Conservation (phyloP, 37 sponge, comb jelly and placozoan genomes). For the Mnemiopsis leidyi region DNA sequence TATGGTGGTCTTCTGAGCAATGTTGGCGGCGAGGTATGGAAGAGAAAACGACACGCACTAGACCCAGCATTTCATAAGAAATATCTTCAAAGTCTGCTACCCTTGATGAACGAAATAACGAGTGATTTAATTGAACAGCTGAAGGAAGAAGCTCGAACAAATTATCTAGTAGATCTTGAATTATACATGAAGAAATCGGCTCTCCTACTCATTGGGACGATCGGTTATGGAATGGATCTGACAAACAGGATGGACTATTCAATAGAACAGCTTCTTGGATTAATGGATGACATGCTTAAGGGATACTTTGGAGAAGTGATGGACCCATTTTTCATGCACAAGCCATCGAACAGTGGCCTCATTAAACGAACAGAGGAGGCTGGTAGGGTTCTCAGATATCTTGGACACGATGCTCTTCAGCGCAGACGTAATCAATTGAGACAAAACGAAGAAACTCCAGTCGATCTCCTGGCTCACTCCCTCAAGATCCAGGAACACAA, state of each 20-base stretch:
- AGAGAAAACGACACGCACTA: neutral
- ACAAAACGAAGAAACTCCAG: neutral
- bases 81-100: neutral
- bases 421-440: neutral
- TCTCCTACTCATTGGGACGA: neutral
- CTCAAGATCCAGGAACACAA: neutral
- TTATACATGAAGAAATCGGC: neutral
- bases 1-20: constrained; percentile 37
- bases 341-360: neutral
- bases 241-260: neutral
- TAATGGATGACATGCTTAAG: neutral
- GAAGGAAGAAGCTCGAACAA: neutral
- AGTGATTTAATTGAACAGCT: neutral
- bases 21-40: constrained; percentile 18
- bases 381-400: neutral
- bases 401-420: neutral
- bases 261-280: neutral
- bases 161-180: neutral
- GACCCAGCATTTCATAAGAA: constrained; percentile 11
- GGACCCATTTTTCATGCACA: neutral
- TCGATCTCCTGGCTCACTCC: neutral
- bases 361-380: neutral
- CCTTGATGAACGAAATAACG: neutral
- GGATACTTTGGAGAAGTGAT: neutral
- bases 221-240: neutral